Conservation (phyloP, 2,113 vertebrate species). For the Otolemur garnettii region DNA sequence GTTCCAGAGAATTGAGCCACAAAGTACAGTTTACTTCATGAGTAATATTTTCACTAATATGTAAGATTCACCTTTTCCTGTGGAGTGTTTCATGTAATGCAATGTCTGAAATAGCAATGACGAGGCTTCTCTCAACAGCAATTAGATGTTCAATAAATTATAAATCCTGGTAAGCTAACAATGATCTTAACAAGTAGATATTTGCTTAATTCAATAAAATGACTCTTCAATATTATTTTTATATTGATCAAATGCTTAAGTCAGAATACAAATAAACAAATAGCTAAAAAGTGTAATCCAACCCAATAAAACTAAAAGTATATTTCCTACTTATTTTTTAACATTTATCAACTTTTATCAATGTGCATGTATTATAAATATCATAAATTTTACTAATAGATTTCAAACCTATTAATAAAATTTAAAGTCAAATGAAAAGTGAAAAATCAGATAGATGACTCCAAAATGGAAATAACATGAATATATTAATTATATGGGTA, state of each 20-base stretch:
- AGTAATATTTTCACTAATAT: constrained; percentile 56
- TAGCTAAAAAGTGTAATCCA: not conserved
- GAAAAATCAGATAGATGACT: not conserved
- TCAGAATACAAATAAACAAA: not conserved
- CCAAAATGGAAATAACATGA: not conserved
- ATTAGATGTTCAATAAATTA: not conserved
- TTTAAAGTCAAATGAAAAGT: constrained; percentile 3
- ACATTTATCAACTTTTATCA: constrained; percentile 10
- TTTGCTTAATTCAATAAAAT: constrained; percentile 11
- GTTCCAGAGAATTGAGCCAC: not conserved
- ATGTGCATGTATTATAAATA: not conserved
- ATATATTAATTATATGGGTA: not conserved
- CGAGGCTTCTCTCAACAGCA: not conserved
- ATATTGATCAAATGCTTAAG: not conserved
- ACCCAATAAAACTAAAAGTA: not conserved
- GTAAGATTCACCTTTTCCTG: constrained; percentile 10
- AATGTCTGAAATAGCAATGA: not conserved
- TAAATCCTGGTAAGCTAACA: not conserved
- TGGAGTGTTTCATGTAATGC: not conserved
- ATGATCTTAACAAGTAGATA: not conserved
- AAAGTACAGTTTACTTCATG: not conserved
- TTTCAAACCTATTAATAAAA: not conserved
- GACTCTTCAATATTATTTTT: constrained; percentile 7
- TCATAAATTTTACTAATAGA: not conserved
- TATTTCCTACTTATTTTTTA: constrained; percentile 40